A percentile compares a stretch with the other conserved stretches of the same genome.
These are phyloP conservation scores for Andinoacara biseriatus DNA, from an alignment of 2,113 vertebrate species.

Conservation along the genomic window DNA sequence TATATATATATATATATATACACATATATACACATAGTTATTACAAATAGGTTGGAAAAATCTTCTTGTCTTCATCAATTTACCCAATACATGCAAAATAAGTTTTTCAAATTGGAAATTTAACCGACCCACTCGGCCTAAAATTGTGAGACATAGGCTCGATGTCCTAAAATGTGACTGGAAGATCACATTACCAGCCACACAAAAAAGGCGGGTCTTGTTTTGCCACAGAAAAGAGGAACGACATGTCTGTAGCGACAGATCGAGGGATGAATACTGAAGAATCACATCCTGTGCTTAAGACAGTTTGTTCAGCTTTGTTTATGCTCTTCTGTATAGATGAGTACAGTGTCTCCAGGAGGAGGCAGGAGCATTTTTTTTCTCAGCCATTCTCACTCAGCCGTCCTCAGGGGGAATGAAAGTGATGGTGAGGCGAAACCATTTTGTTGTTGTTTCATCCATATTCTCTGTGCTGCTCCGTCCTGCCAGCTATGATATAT, in stretches of 20 bases:
- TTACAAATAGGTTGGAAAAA: slow-evolving; percentile 7
- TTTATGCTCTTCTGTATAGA: slow-evolving; percentile 66
- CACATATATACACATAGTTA: background rate
- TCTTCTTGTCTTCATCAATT: slow-evolving; percentile 27
- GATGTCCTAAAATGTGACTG: slow-evolving; percentile 15
- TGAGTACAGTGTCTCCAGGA: slow-evolving; percentile 60
- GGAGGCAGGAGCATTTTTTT: slow-evolving; percentile 52
- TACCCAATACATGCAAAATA: slow-evolving; percentile 15
- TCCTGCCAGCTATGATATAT: slow-evolving; percentile 60
- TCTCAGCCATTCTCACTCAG: slow-evolving; percentile 62
- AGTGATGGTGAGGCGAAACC: slow-evolving; percentile 73
- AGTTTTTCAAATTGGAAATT: slow-evolving; percentile 27
- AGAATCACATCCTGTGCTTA: slow-evolving; percentile 37
- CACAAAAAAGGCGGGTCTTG: background rate
- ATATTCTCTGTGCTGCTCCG: slow-evolving; percentile 57
- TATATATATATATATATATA: too few relatives aligned
- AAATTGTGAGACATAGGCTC: slow-evolving; percentile 32
- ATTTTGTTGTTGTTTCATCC: slow-evolving; percentile 75
- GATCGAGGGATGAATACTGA: slow-evolving; percentile 32
- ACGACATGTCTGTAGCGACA: background rate
- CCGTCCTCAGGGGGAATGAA: slow-evolving; percentile 62
- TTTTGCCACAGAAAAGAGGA: background rate
- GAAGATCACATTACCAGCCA: slow-evolving; percentile 20
- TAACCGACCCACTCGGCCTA: slow-evolving; percentile 34
- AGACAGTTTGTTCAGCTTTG: slow-evolving; percentile 70